Evolutionary conservation across 2,113 vertebrate species (phyloP).

Genomic region (Calidris pugnax): DNA sequence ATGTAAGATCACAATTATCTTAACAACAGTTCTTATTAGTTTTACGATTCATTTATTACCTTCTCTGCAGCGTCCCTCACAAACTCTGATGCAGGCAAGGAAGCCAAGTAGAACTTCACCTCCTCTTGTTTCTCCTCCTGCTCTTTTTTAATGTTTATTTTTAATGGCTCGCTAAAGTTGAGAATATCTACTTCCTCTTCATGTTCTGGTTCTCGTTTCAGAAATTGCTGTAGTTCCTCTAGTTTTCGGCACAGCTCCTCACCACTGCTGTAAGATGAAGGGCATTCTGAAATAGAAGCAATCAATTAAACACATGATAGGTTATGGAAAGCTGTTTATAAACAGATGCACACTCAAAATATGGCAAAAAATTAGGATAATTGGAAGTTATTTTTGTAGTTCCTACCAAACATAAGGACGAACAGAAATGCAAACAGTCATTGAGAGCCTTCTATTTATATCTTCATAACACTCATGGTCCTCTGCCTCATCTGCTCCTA

Average conservation of each 20-base stretch:
- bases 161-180: slow-evolving; percentile 78
- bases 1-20: background rate
- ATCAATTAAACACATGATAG: background rate
- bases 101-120: slow-evolving; percentile 86
- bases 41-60: slow-evolving; percentile 69
- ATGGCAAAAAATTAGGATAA: background rate
- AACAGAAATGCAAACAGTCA: background rate
- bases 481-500: background rate
- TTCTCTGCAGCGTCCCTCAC: slow-evolving; percentile 88
- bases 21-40: background rate
- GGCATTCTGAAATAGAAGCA: slow-evolving; percentile 81
- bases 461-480: background rate
- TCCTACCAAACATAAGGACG: background rate
- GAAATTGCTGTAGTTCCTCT: slow-evolving; percentile 89
- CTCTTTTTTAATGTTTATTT: slow-evolving; percentile 89
- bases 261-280: slow-evolving; percentile 84
- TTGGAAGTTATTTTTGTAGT: background rate
- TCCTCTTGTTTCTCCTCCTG: slow-evolving; percentile 87
- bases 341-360: slow-evolving; percentile 25
- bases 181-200: slow-evolving; percentile 90
- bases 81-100: slow-evolving; percentile 84
- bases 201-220: slow-evolving; percentile 89
- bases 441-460: background rate
- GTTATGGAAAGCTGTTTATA: slow-evolving; percentile 26
- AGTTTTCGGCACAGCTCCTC: slow-evolving; percentile 87